Evolutionary conservation across 1,140 invertebrate species (phyloP).

Genomic region (Gryllus bimaculatus): DNA sequence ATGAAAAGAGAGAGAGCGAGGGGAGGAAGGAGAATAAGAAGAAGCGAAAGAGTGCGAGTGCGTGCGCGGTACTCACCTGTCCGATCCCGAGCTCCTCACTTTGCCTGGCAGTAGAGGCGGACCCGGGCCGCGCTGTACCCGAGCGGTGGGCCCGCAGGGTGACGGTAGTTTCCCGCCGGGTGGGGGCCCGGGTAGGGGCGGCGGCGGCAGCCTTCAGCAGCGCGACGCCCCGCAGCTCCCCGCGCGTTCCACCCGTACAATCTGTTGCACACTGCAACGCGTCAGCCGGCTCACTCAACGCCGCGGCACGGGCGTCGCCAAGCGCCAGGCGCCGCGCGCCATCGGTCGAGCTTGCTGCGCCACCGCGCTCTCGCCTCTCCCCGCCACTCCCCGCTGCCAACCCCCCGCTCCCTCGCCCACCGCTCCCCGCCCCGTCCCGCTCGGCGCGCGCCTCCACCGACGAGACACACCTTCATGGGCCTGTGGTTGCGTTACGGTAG

Average conservation of each 20-base stretch:
- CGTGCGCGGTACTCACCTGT: slow-evolving; percentile 35
- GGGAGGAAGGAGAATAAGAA: too few species aligned
- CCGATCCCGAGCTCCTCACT: slow-evolving; percentile 50
- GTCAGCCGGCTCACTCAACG: slow-evolving; percentile 13
- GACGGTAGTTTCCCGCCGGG: slow-evolving; percentile 80
- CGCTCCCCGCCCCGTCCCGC: too few species aligned
- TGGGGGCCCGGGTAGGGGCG: slow-evolving; percentile 21
- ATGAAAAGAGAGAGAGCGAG: too few species aligned
- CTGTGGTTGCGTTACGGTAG: too few species aligned
- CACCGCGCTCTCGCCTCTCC: background rate
- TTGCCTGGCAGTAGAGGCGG: slow-evolving; percentile 64
- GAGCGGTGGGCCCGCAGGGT: slow-evolving; percentile 82
- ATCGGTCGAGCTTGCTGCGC: background rate
- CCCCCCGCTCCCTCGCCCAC: too few species aligned
- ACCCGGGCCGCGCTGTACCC: slow-evolving; percentile 57
- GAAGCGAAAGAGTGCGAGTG: too few species aligned
- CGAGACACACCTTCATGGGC: background rate
- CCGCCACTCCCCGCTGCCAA: background rate
- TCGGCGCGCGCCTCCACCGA: background rate
- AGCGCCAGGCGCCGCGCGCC: too few species aligned
- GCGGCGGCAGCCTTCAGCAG: slow-evolving; percentile 37
- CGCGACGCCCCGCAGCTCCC: slow-evolving; percentile 47
- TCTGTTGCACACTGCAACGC: slow-evolving; percentile 66
- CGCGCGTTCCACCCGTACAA: slow-evolving; percentile 67
- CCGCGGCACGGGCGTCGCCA: background rate